Conservation (phyloP, 2,797 vertebrate species). For the Hoplostethus atlanticus region DNA sequence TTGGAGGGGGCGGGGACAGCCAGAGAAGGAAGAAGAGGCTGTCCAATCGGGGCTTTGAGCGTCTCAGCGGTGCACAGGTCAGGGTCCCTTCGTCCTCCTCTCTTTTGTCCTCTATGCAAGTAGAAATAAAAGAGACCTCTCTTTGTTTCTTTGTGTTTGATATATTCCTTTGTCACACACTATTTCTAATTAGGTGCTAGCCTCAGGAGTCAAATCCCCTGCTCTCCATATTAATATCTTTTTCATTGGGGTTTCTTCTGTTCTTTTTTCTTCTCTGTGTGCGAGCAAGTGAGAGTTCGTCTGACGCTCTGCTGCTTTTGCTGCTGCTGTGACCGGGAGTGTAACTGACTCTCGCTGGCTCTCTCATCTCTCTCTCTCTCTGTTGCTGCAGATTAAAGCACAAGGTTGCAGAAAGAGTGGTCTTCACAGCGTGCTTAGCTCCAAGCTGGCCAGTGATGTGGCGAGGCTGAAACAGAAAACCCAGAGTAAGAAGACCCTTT, state of each 20-base stretch:
- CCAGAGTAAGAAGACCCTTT: constrained; percentile 85
- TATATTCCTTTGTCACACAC: constrained; percentile 66
- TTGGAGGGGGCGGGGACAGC: constrained; percentile 83
- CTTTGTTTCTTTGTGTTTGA: constrained; percentile 68
- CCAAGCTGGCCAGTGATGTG: constrained; percentile 82
- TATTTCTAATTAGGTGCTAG: constrained; percentile 72
- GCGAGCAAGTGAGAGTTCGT: constrained; percentile 57
- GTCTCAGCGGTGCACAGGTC: constrained; percentile 86
- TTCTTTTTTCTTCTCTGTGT: constrained; percentile 55
- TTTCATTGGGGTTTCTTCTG: constrained; percentile 52
- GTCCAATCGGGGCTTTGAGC: constrained; percentile 84
- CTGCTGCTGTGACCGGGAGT: constrained; percentile 57
- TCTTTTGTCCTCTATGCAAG: constrained; percentile 57
- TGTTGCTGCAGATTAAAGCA: constrained; percentile 86
- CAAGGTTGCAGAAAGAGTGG: constrained; percentile 85
- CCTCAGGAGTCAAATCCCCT: constrained; percentile 63
- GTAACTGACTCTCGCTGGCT: constrained; percentile 62
- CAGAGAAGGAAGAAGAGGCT: constrained; percentile 90
- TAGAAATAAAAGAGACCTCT: constrained; percentile 56
- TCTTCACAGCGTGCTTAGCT: constrained; percentile 79
- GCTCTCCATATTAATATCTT: constrained; percentile 66
- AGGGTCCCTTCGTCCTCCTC: constrained; percentile 63
- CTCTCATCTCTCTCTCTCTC: constrained; percentile 58
- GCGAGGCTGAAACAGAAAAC: constrained; percentile 90
- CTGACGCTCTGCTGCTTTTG: constrained; percentile 59